Evolutionary conservation across 2,888 invertebrate genomes (phyloP), one percentile per base, ranked within the genome.

Genomic region (Eledona agricola): DNA sequence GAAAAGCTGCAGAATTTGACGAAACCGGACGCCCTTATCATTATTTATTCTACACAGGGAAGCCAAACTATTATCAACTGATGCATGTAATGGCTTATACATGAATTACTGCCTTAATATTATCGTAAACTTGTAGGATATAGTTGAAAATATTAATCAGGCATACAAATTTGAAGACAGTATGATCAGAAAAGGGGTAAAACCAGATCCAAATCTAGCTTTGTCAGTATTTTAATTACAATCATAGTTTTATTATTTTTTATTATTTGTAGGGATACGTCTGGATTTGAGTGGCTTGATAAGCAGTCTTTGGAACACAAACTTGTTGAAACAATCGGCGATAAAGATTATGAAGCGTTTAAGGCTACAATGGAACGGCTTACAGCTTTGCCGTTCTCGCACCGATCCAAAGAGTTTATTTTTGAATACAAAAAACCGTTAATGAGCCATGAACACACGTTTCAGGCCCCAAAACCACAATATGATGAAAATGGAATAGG

Each of bases 1-100:
- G 84, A 50, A 94, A 93, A 78, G 91, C 87, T 25, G 94, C 94
- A 1, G 89, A 94, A 74, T 96, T 96, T 78, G 93, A 94, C 76
- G 85, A 86, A 70, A 85, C 86, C 59, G 99, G 99, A 0, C 81
- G 96, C 63, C 98, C 99, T 1, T 86, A 86, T 72, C 93, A 97
- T 76, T 86, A 84, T 54, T 79, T 98, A 59, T 99, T 96, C 77
- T 99, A 96, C 72, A 98, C 98, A 0, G 84, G 86, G 26, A 87
- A 83, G 69, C 90, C 96, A 0, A 90, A 91, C 72, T 97, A 88
- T 73, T 93, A 89, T 72, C 83, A 89, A 69, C 70, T 89, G 2
- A 78, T 97, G 63, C 87, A 90, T 79, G 96, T 92, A 78, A 81
- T 11, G 23, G 7, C 15, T 5, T 13, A 20, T n/a, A 32, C n/a